phyloP scores from a whole-genome alignment of 2,797 vertebrate species.

The Champsocephalus gunnari region DNA sequence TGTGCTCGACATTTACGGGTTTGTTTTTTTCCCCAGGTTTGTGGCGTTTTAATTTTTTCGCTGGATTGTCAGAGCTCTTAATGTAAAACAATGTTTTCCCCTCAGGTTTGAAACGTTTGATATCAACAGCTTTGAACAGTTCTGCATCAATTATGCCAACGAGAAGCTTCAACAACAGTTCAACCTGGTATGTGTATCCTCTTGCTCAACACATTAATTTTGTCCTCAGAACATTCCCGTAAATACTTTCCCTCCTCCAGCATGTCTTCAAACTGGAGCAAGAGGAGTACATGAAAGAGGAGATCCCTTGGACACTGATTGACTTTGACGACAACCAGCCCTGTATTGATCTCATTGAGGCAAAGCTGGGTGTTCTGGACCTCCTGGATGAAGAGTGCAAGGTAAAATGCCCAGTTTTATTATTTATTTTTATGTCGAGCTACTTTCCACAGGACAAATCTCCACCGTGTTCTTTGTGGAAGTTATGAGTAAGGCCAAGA shows the following conservation, averaged over 20 bases:
- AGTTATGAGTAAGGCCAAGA: slow-evolving; percentile 64
- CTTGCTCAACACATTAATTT: background rate
- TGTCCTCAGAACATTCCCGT: background rate
- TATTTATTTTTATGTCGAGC: background rate
- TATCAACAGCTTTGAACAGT: slow-evolving; percentile 98
- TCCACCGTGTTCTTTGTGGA: slow-evolving; percentile 28
- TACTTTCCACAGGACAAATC: slow-evolving; percentile 24
- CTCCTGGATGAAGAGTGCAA: slow-evolving; percentile 98
- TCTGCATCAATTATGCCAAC: slow-evolving; percentile 99
- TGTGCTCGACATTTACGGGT: slow-evolving; percentile 98
- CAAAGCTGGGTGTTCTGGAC: slow-evolving; percentile 94
- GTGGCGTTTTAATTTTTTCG: background rate
- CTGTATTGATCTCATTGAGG: slow-evolving; percentile 97
- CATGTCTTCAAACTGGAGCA: slow-evolving; percentile 99
- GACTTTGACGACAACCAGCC: slow-evolving; percentile 99
- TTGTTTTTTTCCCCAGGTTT: slow-evolving; percentile 49
- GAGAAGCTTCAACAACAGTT: slow-evolving; percentile 99
- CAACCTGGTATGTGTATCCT: slow-evolving; percentile 89
- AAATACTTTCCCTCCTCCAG: slow-evolving; percentile 73
- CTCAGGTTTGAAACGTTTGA: slow-evolving; percentile 98
- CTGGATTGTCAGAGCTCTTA: background rate
- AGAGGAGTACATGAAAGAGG: slow-evolving; percentile 97
- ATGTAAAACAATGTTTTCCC: slow-evolving; percentile 14
- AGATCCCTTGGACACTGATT: slow-evolving; percentile 97
- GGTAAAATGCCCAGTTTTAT: slow-evolving; percentile 74